phyloP scores from a whole-genome alignment of 2,888 invertebrate genomes.

The Mesoligia furuncula region DNA sequence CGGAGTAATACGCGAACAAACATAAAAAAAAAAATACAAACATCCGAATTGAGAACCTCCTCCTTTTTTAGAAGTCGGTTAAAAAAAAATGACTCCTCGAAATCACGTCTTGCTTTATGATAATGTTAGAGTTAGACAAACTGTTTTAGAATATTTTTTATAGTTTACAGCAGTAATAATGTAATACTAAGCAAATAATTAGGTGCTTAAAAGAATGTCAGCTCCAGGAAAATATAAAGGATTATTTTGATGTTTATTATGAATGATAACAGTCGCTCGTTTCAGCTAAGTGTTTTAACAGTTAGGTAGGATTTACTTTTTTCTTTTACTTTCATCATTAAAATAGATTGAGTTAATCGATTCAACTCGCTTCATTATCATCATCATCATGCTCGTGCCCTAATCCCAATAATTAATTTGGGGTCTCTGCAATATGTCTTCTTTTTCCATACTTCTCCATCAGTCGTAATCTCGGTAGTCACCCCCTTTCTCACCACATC shows the following conservation, averaged over 20 bases:
- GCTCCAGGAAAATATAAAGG: slow-evolving; percentile 15
- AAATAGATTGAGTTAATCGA: background rate
- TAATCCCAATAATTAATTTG: background rate
- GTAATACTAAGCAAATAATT: no score
- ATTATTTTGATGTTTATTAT: background rate
- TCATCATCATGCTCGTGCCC: background rate
- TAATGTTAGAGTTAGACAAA: background rate
- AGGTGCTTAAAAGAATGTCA: background rate
- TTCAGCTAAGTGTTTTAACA: no score
- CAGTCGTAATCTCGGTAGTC: background rate
- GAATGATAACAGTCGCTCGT: background rate
- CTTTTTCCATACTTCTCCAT: background rate
- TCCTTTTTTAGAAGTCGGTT: no score
- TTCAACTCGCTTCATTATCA: background rate
- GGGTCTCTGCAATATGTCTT: background rate
- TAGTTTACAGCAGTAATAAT: background rate
- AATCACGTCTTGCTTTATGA: background rate
- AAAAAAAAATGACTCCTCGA: background rate
- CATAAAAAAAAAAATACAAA: no score
- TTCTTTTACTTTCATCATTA: background rate
- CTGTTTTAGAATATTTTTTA: background rate
- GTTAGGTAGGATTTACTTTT: background rate
- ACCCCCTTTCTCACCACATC: background rate
- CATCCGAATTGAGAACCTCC: no score
- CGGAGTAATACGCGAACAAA: no score